These are phyloP conservation scores for Tragelaphus scriptus DNA, from an alignment of 2,113 vertebrate species.

Conservation along the genomic window DNA sequence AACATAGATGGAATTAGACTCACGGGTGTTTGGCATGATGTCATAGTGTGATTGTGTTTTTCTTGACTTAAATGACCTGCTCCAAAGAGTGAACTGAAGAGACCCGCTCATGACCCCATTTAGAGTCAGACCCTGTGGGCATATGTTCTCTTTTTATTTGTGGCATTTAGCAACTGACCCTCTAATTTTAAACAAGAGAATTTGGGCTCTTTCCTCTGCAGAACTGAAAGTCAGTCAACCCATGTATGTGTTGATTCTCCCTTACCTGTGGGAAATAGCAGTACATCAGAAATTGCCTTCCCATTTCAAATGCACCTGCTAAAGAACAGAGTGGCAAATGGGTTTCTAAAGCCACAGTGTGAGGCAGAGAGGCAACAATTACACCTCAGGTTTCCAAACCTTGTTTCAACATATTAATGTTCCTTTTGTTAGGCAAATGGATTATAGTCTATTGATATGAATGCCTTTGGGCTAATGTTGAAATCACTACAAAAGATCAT, in stretches of 20 bases:
- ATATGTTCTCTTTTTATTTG: not conserved
- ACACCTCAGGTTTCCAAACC: not conserved
- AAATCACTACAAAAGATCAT: not conserved
- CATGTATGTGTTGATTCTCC: not conserved
- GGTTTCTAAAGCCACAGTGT: not conserved
- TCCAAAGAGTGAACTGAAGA: not conserved
- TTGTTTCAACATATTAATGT: not conserved
- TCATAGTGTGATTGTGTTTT: not conserved
- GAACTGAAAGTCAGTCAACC: not conserved
- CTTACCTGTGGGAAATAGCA: not conserved
- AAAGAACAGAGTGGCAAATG: not conserved
- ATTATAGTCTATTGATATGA: not conserved
- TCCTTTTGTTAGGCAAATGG: constrained; percentile 9
- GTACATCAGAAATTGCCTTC: not conserved
- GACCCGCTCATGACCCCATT: not conserved
- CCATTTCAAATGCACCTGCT: not conserved
- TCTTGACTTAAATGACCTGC: not conserved
- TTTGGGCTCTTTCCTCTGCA: not conserved
- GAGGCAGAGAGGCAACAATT: not conserved
- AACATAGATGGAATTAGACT: not conserved
- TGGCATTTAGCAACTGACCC: not conserved
- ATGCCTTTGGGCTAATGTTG: not conserved
- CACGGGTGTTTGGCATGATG: not conserved
- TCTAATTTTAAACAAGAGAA: not conserved
- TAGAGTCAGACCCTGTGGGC: not conserved